phyloP scores from a whole-genome alignment of 2,113 vertebrate species.

The Solea solea region DNA sequence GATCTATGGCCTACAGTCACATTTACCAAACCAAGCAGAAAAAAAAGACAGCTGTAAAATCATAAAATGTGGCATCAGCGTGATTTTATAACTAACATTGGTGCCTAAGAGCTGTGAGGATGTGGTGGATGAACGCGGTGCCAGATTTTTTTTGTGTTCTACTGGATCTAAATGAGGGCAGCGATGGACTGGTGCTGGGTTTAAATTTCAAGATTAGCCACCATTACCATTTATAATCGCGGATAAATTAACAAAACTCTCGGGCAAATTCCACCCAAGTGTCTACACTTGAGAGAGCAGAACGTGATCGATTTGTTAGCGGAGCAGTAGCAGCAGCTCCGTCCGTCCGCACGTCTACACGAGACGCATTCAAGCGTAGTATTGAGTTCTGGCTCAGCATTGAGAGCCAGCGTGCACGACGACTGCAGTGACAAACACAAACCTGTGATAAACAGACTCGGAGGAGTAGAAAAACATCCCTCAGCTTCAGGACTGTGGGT shows the following conservation, averaged over 20 bases:
- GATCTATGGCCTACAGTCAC: slow-evolving; percentile 30
- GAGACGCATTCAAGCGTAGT: no score
- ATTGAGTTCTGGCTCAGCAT: not conserved
- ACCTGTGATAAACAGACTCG: not conserved
- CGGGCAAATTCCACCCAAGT: no score
- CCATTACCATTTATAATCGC: no score
- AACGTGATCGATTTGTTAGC: not conserved
- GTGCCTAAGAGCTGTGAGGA: not conserved
- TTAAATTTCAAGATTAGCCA: slow-evolving; percentile 12
- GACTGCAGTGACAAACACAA: not conserved
- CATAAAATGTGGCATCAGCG: slow-evolving; percentile 25
- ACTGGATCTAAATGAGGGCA: slow-evolving; percentile 21
- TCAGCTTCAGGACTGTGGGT: not conserved
- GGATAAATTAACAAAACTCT: no score
- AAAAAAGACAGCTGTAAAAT: slow-evolving; percentile 29
- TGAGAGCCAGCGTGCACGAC: not conserved
- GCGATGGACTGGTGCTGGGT: slow-evolving; percentile 8
- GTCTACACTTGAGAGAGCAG: not conserved
- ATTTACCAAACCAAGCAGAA: slow-evolving; percentile 42
- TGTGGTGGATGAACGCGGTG: not conserved
- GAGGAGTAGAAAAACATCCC: not conserved
- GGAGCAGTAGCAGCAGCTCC: not conserved
- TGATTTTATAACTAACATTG: slow-evolving; percentile 15
- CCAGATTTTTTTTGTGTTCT: not conserved
- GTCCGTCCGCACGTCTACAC: not conserved